phyloP scores from a whole-genome alignment of 2,888 invertebrate species.

The Drosophila flavopinicola region DNA sequence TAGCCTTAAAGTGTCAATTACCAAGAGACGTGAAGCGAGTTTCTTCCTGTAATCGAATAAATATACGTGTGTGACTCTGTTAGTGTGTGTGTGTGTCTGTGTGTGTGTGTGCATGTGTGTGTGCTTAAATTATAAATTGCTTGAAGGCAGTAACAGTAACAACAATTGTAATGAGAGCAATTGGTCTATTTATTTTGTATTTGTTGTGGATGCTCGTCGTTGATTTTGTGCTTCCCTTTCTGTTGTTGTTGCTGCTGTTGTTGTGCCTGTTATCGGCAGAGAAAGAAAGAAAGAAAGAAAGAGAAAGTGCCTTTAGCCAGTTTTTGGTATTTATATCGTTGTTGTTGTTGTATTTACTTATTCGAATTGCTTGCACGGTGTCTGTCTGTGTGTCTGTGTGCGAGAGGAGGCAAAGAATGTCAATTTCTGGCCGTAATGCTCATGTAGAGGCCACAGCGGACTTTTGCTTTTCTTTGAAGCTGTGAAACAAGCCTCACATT shows the following conservation, averaged over 20 bases:
- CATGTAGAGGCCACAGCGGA: constrained; percentile 54
- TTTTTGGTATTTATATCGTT: constrained; percentile 64
- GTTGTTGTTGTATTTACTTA: constrained; percentile 55
- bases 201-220: constrained; percentile 62
- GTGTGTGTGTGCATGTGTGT: constrained; percentile 24
- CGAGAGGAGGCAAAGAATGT: constrained; percentile 76
- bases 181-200: constrained; percentile 70
- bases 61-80: constrained; percentile 14
- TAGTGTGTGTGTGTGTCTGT: constrained; percentile 27
- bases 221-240: constrained; percentile 72
- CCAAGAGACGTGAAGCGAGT: constrained; percentile 43
- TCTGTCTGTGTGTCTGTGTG: constrained; percentile 33
- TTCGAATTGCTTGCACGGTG: constrained; percentile 66
- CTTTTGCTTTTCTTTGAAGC: constrained; percentile 83
- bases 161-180: constrained; percentile 48
- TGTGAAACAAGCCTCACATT: constrained; percentile 69
- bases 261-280: constrained; percentile 71
- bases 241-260: constrained; percentile 30
- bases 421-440: constrained; percentile 75
- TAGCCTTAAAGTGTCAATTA: constrained; percentile 77
- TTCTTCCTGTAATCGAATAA: constrained; percentile 34
- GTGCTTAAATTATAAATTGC: constrained; percentile 75
- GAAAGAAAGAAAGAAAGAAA: constrained; percentile 82
- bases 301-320: constrained; percentile 81
- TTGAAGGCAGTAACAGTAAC: constrained; percentile 41